Evolutionary conservation across 2,113 vertebrate species (phyloP), one percentile per base, ranked within the genome.

Genomic region (Leptosomus discolor): DNA sequence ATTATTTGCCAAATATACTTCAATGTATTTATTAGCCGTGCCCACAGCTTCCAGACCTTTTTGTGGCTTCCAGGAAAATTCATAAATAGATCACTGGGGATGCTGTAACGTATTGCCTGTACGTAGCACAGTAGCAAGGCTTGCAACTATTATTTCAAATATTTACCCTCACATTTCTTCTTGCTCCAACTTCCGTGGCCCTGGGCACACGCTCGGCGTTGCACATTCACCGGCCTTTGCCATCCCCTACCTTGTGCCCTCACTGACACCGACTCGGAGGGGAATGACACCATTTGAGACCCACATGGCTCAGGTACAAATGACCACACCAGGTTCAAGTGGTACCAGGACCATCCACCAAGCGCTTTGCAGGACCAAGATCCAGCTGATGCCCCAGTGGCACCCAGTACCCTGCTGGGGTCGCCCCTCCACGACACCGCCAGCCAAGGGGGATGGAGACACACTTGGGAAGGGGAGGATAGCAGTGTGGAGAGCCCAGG

Each of bases 1-100:
- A 94, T 92, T 97, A 92, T 95, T 97, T 96, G 92, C 92, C 91
- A 89, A 87, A 89, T 89, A 53, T 5, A 76, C 67, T 93, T 93
- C 75, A 90, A 56, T 24, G 2, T 75, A 30, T 95, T 92, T 92
- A 90, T 92, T 65, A 91, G 89, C 94, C 50, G 4, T 95, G 57
- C 84, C 92, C 85, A 65, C 74, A 88, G 81, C 93, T 97, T 88
- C 86, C 91, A 94, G 85, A 96, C 53, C 65, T 92, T 95, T 91
- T 97, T 85, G 89, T 88, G 94, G 84, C 91, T 97, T 92, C 61
- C 69, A 91, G 67, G 63, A 87, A 91, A 95, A 83, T 67, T 73
- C 61, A 29, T 21, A 50, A 92, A 61, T 16, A 64, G 80, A 85
- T 92, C 4, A 0, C 69, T 82, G 80, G 53, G 61, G 70, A 93